These are phyloP conservation scores for Ancistrus triradiatus DNA, from an alignment of 2,113 vertebrate species.

Conservation along the genomic window DNA sequence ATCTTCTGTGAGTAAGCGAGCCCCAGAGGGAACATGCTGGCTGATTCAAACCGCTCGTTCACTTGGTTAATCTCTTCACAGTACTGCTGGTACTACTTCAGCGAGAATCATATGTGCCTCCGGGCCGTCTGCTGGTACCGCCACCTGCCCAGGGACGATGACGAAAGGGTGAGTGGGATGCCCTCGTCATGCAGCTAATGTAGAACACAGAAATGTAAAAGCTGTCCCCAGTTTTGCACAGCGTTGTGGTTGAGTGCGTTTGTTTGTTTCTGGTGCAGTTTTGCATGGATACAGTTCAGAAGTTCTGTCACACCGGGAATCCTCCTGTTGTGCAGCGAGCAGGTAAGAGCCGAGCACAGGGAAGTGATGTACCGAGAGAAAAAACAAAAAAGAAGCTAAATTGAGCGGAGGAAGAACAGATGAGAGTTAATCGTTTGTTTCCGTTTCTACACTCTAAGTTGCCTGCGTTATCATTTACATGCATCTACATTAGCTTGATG, in stretches of 20 bases:
- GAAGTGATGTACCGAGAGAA: no score
- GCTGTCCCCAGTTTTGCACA: no score
- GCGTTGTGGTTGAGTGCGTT: not conserved
- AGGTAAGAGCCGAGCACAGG: slow-evolving; percentile 76
- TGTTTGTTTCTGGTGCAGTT: slow-evolving; percentile 61
- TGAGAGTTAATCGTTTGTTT: no score
- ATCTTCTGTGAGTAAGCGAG: slow-evolving; percentile 7
- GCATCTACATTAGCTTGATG: no score
- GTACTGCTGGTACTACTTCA: slow-evolving; percentile 86
- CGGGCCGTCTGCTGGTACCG: slow-evolving; percentile 72
- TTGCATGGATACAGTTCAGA: slow-evolving; percentile 76
- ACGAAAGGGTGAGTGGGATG: slow-evolving; percentile 79
- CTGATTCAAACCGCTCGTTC: not conserved
- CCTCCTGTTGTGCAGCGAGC: slow-evolving; percentile 76
- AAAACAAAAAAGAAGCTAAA: no score
- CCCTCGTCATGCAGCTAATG: no score
- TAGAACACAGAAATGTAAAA: no score
- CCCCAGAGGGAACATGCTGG: no score
- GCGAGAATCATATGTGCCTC: slow-evolving; percentile 70
- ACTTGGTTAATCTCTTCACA: slow-evolving; percentile 42
- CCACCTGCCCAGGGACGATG: slow-evolving; percentile 72
- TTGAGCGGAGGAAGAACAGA: no score
- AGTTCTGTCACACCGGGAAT: slow-evolving; percentile 67
- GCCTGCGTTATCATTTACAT: no score
- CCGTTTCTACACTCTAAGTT: no score